phyloP scores from a whole-genome alignment of 2,113 vertebrate genomes.

The Mixornis gularis region DNA sequence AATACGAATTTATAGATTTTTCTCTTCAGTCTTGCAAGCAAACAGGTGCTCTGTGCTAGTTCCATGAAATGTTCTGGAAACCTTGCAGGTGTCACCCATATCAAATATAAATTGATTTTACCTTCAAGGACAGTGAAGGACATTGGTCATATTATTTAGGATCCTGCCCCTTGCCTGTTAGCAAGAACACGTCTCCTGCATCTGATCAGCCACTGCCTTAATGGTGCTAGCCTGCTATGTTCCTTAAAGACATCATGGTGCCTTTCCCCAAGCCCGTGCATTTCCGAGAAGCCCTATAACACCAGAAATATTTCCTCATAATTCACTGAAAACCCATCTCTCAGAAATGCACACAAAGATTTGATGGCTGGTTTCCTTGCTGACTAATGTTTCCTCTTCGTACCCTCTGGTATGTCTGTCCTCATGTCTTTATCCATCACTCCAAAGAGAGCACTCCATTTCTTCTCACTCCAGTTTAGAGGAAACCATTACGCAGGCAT shows the following conservation, averaged over 20 bases:
- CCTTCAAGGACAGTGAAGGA: neutral
- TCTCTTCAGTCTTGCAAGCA: neutral
- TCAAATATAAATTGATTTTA: neutral
- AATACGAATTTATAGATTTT: neutral
- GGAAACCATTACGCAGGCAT: neutral
- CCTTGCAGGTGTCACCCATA: neutral
- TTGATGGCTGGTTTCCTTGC: neutral
- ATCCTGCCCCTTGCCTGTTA: fast-evolving
- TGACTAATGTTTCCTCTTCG: neutral
- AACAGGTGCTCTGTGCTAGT: neutral
- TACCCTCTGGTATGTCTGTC: neutral
- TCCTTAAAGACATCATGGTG: neutral
- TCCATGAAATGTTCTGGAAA: neutral
- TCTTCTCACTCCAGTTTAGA: neutral
- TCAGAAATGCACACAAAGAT: neutral
- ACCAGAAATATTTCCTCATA: neutral
- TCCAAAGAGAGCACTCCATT: neutral
- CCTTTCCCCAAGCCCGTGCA: neutral
- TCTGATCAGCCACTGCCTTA: neutral
- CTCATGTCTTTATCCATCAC: neutral
- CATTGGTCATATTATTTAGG: neutral
- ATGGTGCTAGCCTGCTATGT: no score
- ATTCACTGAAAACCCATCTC: neutral
- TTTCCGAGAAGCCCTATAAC: neutral
- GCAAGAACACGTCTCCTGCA: neutral